Base-by-base conservation (phyloP, 2,888 invertebrate species). In the Elegia similella region DNA sequence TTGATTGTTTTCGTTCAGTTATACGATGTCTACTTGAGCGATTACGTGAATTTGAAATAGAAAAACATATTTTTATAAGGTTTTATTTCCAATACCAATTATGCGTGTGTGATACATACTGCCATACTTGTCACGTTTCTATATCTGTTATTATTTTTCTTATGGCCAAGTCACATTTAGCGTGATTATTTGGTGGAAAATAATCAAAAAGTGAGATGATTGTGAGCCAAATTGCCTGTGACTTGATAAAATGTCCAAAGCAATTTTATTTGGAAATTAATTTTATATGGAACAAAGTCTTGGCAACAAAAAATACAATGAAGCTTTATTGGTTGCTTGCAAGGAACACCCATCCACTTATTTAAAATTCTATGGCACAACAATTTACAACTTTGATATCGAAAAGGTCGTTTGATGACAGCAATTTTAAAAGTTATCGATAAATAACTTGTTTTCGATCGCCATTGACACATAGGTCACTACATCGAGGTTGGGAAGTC, bases 1-100 rank as follows among this genome's bases (percentile, higher is more conserved):
- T 15, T 48, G 13, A 48, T 48, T 48, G 32, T 48, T 48, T 48
- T 15, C 32, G 32, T 48, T 32, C 23, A 32, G 32, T 48, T 13
- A 32, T 17, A n/a, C 15, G 30, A 32, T 32, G 48, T 32, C 30
- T 32, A 32, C 15, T 48, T 15, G 30, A 48, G 30, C 32, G 15
- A 48, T 48, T 13, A 32, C 30, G 15, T 8, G 48, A 15, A 48
- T 30, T 48, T 48, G 30, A 48, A 48, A 32, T 32, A 8, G 10
- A 32, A 32, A 32, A 32, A 48, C 2, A n/a, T 48, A 8, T 32
- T 13, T 48, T 48, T 32, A 48, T 5, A 16, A 29, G 23, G n/a
- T 10, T 46, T 46, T 29, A 29, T 0, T 29, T 29, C 6, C n/a
- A 46, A 46, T 1, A 1, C 6, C 15, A 43, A 23, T 23, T 23